Conservation (phyloP, 2,888 invertebrate genomes). For the Eristalis tenax region DNA sequence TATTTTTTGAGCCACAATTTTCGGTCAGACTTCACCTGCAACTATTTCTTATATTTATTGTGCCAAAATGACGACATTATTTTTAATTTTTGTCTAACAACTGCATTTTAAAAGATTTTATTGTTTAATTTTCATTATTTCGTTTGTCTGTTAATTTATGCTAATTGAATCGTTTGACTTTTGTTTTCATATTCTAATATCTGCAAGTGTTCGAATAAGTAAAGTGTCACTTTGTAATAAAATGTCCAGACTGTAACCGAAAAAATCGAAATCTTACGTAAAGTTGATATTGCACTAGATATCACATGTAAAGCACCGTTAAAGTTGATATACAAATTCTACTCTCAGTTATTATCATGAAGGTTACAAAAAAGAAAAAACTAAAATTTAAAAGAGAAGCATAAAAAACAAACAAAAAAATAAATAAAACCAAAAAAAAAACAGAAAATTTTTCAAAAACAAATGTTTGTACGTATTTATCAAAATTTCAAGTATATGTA, state of each 20-base stretch:
- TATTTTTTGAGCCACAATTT: background rate
- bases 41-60: conserved; percentile 17
- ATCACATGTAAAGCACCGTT: conserved; percentile 25
- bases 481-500: conserved; percentile 44
- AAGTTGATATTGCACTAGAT: conserved; percentile 19
- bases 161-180: background rate
- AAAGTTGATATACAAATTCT: background rate
- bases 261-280: background rate
- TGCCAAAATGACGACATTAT: conserved; percentile 51
- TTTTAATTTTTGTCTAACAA: conserved; percentile 6
- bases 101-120: conserved; percentile 20
- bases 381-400: conserved; percentile 1
- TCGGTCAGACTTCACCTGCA: background rate
- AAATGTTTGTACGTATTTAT: conserved; percentile 59
- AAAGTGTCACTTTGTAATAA: background rate
- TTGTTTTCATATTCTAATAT: background rate
- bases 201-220: conserved; percentile 22
- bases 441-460: conserved; percentile 30
- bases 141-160: background rate
- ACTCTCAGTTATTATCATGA: conserved; percentile 1
- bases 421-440: background rate
- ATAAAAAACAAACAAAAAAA: conserved; percentile 6
- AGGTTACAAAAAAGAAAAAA: background rate
- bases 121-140: background rate
- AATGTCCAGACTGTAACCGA: background rate